A percentile compares a stretch with the other conserved stretches of the same genome.
Evolutionary conservation across 2,113 vertebrate genomes (phyloP).

Genomic region (Microcebus tavaratra): DNA sequence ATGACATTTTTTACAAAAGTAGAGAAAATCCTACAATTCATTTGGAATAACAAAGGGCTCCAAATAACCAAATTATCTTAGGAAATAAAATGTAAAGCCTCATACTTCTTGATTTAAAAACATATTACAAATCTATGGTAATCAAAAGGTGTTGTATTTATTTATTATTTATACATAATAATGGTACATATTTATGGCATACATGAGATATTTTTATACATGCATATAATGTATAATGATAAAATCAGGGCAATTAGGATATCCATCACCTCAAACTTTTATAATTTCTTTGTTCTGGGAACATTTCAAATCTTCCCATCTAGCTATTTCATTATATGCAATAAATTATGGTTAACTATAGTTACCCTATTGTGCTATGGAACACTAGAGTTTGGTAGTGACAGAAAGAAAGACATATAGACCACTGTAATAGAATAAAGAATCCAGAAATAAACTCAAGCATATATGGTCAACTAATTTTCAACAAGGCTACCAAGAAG

Average conservation of each 20-base stretch:
- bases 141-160: not conserved
- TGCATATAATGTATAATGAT: not conserved
- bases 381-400: not conserved
- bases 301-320: not conserved
- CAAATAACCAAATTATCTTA: not conserved
- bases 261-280: not conserved
- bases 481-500: not conserved
- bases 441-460: not conserved
- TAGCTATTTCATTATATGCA: not conserved
- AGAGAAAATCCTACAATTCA: not conserved
- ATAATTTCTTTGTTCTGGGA: not conserved
- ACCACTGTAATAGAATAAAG: not conserved
- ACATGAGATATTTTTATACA: not conserved
- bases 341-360: not conserved
- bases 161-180: not conserved
- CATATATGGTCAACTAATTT: not conserved
- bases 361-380: not conserved
- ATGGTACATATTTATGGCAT: not conserved
- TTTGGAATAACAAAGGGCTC: not conserved
- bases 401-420: not conserved
- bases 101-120: not conserved
- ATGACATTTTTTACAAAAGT: not conserved
- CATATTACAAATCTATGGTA: not conserved
- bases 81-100: not conserved
- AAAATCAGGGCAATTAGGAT: not conserved